phyloP scores from a whole-genome alignment of 2,113 vertebrate genomes.

The Mesoclemmys tuberculata region DNA sequence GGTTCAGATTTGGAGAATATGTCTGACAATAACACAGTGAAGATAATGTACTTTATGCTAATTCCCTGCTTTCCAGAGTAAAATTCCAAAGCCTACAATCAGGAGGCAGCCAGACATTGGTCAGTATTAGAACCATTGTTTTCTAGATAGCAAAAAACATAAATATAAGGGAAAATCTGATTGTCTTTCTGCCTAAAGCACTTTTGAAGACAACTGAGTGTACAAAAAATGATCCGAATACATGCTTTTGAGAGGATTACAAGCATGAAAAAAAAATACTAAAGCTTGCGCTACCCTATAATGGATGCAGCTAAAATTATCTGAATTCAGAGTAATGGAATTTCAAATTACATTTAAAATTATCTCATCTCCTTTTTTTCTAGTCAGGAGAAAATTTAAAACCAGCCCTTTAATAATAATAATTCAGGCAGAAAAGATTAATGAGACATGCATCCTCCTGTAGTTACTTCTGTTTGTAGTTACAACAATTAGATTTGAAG shows the following conservation, averaged over 20 bases:
- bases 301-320: background rate
- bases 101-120: background rate
- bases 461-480: background rate
- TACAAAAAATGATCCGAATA: background rate
- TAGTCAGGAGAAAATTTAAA: background rate
- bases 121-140: background rate
- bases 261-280: background rate
- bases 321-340: background rate
- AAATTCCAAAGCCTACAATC: background rate
- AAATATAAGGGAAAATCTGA: background rate
- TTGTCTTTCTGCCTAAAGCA: background rate
- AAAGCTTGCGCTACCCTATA: background rate
- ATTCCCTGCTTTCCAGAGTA: background rate
- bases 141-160: background rate
- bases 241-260: background rate
- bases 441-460: background rate
- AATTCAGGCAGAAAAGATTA: background rate
- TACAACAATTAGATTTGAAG: background rate
- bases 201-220: background rate
- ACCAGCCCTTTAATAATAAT: background rate
- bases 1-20: background rate
- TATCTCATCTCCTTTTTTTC: background rate
- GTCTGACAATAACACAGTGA: background rate
- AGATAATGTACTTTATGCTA: background rate
- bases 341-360: background rate